Evolutionary conservation across 2,888 invertebrate species (phyloP).

Genomic region (Heliconius ismenius): DNA sequence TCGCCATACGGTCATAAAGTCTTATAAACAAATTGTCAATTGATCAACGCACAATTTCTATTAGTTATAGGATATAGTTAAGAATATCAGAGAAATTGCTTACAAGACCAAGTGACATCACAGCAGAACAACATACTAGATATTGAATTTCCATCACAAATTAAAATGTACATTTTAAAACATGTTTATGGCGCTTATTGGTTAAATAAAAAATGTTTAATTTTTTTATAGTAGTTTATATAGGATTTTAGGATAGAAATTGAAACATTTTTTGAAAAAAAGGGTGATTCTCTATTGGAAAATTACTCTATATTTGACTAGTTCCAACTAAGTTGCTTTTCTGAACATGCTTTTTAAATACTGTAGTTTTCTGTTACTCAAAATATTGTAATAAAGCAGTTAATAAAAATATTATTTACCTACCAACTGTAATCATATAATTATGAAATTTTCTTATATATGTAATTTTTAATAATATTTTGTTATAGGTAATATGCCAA

Average conservation of each 20-base stretch:
- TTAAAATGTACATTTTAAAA: not conserved
- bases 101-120: not conserved
- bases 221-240: not conserved
- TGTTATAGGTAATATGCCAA: constrained; percentile 74
- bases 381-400: not conserved
- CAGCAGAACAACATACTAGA: not conserved
- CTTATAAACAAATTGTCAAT: no score
- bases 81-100: not conserved
- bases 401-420: no score
- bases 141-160: not conserved
- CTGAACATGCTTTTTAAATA: no score
- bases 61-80: not conserved
- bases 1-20: no score
- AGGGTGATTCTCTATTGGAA: no score
- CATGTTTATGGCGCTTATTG: not conserved
- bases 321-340: not conserved
- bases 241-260: not conserved
- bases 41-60: not conserved
- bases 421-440: no score
- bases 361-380: not conserved
- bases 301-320: not conserved
- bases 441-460: no score
- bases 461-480: no score
- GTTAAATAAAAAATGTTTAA: not conserved
- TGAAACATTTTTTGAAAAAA: not conserved